Percentiles rank a stretch among this genome's conserved stretches.
phyloP scores from a whole-genome alignment of 2,797 vertebrate genomes.

The Gallinago nigripennis region DNA sequence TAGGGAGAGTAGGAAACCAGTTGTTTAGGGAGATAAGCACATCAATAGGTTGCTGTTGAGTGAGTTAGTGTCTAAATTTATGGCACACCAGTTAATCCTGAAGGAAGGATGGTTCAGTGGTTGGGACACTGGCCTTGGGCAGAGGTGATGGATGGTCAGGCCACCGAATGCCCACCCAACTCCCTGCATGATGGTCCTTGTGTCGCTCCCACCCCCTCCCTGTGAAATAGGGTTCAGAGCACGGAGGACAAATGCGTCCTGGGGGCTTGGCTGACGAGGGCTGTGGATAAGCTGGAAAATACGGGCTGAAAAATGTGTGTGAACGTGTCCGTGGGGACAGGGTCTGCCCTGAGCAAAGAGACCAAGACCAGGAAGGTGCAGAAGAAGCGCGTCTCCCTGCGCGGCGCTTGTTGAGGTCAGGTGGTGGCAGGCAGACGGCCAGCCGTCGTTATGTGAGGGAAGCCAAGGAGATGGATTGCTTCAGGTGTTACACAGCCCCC shows the following conservation, averaged over 20 bases:
- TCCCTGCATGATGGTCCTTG: not conserved
- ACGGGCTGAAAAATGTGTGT: not conserved
- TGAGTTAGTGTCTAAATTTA: not conserved
- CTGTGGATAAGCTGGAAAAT: too few relatives aligned
- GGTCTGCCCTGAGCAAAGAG: not conserved
- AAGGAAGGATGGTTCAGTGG: not conserved
- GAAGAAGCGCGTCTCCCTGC: not conserved
- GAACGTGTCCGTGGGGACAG: not conserved
- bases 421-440: not conserved
- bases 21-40: not conserved
- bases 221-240: not conserved
- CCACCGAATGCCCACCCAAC: fast-evolving
- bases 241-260: fast-evolving
- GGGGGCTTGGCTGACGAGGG: not conserved
- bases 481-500: not conserved
- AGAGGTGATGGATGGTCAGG: not conserved
- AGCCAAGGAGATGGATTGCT: not conserved
- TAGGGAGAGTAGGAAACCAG: not conserved
- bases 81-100: not conserved
- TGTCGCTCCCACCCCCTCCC: fast-evolving
- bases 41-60: not conserved
- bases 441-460: not conserved
- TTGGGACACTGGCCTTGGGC: fast-evolving
- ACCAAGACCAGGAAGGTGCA: not conserved
- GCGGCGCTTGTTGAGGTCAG: fast-evolving